Conservation (phyloP, 2,888 invertebrate species). For the Limulus polyphemus region DNA sequence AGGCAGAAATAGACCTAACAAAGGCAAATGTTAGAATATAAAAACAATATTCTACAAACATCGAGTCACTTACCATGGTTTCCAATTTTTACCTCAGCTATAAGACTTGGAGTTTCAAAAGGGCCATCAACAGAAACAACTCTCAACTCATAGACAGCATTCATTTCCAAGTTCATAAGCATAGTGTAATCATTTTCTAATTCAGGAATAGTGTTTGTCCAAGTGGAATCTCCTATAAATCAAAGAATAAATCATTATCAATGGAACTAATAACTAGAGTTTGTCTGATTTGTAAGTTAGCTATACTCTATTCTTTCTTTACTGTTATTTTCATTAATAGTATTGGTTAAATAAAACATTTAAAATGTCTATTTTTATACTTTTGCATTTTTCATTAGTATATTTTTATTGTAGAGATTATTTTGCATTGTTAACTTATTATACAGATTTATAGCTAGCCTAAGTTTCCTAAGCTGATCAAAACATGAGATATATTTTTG, state of each 20-base stretch:
- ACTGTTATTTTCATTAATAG: not conserved
- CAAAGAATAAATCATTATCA: not conserved
- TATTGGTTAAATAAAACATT: too few species aligned
- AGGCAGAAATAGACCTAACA: too few species aligned
- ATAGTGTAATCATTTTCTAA: constrained; percentile 17
- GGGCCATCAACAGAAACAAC: constrained; percentile 20
- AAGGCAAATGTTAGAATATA: too few species aligned
- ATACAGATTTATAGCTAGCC: too few species aligned
- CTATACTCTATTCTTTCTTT: not conserved
- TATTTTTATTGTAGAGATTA: too few species aligned
- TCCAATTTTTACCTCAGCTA: constrained; percentile 19
- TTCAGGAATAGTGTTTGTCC: constrained; percentile 15
- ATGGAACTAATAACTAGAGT: too few species aligned
- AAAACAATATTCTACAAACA: too few species aligned
- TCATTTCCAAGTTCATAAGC: constrained; percentile 15
- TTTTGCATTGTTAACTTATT: not conserved
- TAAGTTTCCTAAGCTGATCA: too few species aligned
- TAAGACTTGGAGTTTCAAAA: constrained; percentile 17
- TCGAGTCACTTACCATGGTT: constrained; percentile 11
- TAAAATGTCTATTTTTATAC: too few species aligned
- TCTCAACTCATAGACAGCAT: constrained; percentile 19
- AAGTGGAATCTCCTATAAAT: constrained; percentile 9
- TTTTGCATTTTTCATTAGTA: not conserved
- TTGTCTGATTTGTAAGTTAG: too few species aligned
- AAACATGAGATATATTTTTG: too few species aligned